These are phyloP conservation scores for Neostethus bicornis DNA, from an alignment of 2,797 vertebrate species.

Conservation along the genomic window DNA sequence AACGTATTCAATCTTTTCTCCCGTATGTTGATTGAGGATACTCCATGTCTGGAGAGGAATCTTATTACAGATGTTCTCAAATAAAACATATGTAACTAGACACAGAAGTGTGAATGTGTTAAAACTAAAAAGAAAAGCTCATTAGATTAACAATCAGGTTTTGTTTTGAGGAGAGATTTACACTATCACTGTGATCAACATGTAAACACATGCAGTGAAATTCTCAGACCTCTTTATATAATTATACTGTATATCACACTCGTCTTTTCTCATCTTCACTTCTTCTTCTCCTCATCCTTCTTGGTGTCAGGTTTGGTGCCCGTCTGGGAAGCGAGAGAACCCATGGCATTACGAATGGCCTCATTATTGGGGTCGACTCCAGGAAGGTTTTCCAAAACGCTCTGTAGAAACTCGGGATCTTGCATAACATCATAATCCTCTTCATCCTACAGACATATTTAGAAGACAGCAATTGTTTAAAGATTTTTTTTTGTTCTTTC, in stretches of 20 bases:
- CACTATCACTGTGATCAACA: slow-evolving; percentile 38
- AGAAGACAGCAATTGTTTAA: not conserved
- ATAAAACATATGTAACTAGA: slow-evolving; percentile 25
- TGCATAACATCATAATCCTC: slow-evolving; percentile 98
- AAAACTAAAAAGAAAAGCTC: slow-evolving; percentile 32
- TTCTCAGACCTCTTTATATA: slow-evolving; percentile 47
- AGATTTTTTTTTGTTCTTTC: not conserved
- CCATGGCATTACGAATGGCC: slow-evolving; percentile 96
- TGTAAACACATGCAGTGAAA: slow-evolving; percentile 54
- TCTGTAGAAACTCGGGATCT: slow-evolving; percentile 96
- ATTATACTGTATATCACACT: slow-evolving; percentile 21
- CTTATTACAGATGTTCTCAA: slow-evolving; percentile 56
- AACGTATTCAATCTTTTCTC: not conserved
- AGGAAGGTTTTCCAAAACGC: slow-evolving; percentile 93
- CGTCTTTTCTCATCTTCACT: slow-evolving; percentile 57
- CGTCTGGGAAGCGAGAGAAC: slow-evolving; percentile 87
- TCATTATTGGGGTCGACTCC: slow-evolving; percentile 96
- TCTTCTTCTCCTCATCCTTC: slow-evolving; percentile 88
- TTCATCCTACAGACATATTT: slow-evolving; percentile 81
- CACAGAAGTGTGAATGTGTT: slow-evolving; percentile 22
- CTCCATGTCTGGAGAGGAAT: slow-evolving; percentile 10
- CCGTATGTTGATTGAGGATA: slow-evolving; percentile 60
- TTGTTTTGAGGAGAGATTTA: slow-evolving; percentile 22
- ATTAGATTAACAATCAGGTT: slow-evolving; percentile 26
- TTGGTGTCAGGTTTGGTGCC: slow-evolving; percentile 83